Percentiles rank a stretch among this genome's conserved stretches.
Evolutionary conservation across 2,797 vertebrate genomes (phyloP).

Genomic region (Crenichthys baileyi): DNA sequence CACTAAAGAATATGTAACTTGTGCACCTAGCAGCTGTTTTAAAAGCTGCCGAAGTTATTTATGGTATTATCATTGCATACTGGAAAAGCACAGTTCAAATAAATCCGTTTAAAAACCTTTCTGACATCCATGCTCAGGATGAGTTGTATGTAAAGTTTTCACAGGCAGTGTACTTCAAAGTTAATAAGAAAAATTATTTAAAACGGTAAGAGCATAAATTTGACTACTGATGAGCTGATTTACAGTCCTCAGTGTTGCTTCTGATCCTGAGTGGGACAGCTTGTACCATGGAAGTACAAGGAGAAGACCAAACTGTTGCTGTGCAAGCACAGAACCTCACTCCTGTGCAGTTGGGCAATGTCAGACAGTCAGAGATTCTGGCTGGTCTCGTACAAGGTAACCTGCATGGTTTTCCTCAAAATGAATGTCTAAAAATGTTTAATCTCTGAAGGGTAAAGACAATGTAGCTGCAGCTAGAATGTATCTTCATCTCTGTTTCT

Average conservation of each 20-base stretch:
- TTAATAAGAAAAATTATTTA: background rate
- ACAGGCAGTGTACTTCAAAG: background rate
- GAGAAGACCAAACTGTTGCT: constrained; percentile 86
- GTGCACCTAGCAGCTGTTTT: background rate
- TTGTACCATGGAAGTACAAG: constrained; percentile 83
- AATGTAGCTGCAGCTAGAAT: constrained; percentile 4
- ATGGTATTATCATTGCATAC: background rate
- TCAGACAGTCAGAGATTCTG: constrained; percentile 85
- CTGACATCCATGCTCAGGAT: background rate
- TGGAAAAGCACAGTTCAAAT: background rate
- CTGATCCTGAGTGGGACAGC: constrained; percentile 84
- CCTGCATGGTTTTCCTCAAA: background rate
- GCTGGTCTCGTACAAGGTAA: constrained; percentile 75
- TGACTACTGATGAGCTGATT: constrained; percentile 20
- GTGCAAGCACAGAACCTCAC: constrained; percentile 81
- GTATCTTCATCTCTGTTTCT: constrained; percentile 39
- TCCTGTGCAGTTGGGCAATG: constrained; percentile 86
- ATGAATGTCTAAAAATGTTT: background rate
- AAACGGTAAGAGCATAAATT: background rate
- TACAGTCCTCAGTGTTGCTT: constrained; percentile 89
- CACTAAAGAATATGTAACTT: too few species aligned
- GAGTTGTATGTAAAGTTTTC: background rate
- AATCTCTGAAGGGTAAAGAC: background rate
- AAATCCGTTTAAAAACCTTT: background rate
- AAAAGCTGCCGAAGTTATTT: background rate